phyloP scores from a whole-genome alignment of 1,140 invertebrate species.

The Pissodes strobi region DNA sequence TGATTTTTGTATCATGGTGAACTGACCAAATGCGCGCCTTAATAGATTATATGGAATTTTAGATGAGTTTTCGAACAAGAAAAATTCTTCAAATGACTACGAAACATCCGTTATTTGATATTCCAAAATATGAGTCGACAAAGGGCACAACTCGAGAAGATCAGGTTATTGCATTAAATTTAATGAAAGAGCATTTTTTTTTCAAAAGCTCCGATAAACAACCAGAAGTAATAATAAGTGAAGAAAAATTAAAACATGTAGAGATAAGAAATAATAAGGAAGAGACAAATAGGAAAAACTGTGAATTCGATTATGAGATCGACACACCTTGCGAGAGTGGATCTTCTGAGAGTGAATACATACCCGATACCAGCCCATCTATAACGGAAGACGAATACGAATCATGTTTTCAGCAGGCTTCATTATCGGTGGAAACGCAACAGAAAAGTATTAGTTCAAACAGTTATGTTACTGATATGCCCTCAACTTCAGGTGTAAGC shows the following conservation, averaged over 20 bases:
- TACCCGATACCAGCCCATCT: no score
- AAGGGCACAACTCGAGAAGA: not conserved
- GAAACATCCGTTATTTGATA: not conserved
- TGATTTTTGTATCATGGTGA: no score
- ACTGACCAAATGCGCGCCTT: no score
- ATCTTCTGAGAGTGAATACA: no score
- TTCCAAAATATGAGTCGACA: slow-evolving; percentile 1
- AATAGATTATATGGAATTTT: not conserved
- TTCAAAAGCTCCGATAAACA: no score
- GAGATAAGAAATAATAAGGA: not conserved
- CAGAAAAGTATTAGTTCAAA: no score
- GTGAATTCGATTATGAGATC: not conserved
- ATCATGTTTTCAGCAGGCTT: no score
- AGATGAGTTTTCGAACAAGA: not conserved
- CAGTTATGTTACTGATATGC: no score
- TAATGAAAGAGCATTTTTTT: slow-evolving; percentile 1
- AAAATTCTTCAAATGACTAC: not conserved
- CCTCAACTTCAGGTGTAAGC: no score
- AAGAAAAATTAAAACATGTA: not conserved
- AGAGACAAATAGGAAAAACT: not conserved
- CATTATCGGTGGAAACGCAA: no score
- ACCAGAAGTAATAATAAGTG: not conserved
- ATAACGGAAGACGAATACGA: no score
- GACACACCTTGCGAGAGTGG: no score
- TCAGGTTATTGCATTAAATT: not conserved